Base-by-base conservation (phyloP, 1,140 invertebrate species). In the Camponotus pennsylvanicus region DNA sequence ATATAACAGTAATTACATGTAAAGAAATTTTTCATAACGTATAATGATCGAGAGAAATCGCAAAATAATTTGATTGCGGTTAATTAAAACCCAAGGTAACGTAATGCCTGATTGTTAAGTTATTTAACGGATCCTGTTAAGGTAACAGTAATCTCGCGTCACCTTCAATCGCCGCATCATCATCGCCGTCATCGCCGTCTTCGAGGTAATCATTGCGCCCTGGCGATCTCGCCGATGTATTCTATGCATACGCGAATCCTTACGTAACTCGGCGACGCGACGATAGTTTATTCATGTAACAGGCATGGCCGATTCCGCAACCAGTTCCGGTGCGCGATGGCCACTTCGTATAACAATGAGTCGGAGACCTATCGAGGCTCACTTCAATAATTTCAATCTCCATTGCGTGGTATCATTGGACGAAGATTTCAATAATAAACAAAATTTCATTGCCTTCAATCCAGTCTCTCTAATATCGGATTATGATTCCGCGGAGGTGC, bases 211-310 rank as follows among this genome's bases (percentile, higher is more conserved):
- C 79, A 73, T 82, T 42, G 32, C 40, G 52, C 86, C 90, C 88
- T 86, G 71, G 49, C 70, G 76, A 87, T 85, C 87, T 61, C 61
- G 6, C 49, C 49, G 49, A 52, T 21, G 42, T 64, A 34, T 80
- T n/a, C 64, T 18, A 70, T 80, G 64, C 77, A 80, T 86, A 79
- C 85, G 73, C 76, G 84, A 52, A 52, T 63, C 71, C 67, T 92
- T 91, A 91, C 91, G 88, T 92, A 91, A 92, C 83, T 27, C 88
- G 88, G 42, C 89, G 88, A 89, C 87, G 86, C 86, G 87, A 86
- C 90, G 89, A 90, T 87, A 86, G 89, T 91, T 91, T 91, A 89
- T 91, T 91, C 90, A 89, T 92, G 89, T 92, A 92, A 91, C 76
- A 85, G 71, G 83, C 78, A 82, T 71, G 80, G 90, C 71, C 84